Evolutionary conservation across 1,140 invertebrate species (phyloP).

Genomic region (Conus betulinus): DNA sequence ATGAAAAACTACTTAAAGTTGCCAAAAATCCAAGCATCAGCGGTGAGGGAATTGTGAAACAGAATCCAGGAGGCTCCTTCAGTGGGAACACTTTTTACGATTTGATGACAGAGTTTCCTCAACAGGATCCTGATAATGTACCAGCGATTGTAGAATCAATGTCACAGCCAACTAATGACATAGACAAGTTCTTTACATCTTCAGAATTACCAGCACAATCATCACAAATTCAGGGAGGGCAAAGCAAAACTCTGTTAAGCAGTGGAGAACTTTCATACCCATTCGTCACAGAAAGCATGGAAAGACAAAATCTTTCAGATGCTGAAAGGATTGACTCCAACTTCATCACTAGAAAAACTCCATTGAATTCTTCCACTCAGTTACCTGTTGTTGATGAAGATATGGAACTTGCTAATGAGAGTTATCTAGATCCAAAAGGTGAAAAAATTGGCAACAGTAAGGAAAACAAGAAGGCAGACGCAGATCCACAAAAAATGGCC

Average conservation of each 20-base stretch:
- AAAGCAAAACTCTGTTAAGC: neutral
- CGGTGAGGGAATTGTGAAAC: too few relatives aligned
- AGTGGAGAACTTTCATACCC: neutral
- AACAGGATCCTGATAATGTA: too few relatives aligned
- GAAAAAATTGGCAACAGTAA: neutral
- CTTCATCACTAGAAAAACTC: too few relatives aligned
- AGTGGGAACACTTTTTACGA: too few relatives aligned
- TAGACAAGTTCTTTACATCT: too few relatives aligned
- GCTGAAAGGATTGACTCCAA: neutral
- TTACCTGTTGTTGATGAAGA: neutral
- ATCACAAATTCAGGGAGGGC: neutral
- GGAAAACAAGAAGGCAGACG: neutral
- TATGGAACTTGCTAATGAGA: neutral
- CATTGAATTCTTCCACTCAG: neutral
- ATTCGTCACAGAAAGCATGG: neutral
- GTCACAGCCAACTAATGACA: too few relatives aligned
- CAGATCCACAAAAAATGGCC: slow-evolving; percentile 6
- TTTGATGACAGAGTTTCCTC: too few relatives aligned
- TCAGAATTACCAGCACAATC: neutral
- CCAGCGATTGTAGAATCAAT: too few relatives aligned
- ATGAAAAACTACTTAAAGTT: too few relatives aligned
- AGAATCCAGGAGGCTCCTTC: too few relatives aligned
- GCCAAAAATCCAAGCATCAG: too few relatives aligned
- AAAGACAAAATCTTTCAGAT: too few relatives aligned
- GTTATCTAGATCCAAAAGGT: neutral